Evolutionary conservation across 2,888 invertebrate species (phyloP).

Genomic region (Protodeltote pygarga): DNA sequence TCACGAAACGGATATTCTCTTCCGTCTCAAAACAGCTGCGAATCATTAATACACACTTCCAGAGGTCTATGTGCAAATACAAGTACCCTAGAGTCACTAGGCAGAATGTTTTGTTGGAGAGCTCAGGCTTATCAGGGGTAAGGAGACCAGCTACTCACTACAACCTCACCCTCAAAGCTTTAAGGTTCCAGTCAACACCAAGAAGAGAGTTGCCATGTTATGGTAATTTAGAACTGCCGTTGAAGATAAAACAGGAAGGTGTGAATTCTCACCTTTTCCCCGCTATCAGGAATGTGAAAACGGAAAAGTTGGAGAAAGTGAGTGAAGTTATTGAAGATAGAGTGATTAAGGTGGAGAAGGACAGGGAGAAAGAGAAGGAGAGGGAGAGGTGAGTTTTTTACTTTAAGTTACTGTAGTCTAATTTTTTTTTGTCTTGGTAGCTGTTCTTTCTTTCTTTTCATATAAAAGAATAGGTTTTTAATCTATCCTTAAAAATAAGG

Average conservation of each 20-base stretch:
- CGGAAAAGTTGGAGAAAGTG: constrained; percentile 65
- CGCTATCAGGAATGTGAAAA: constrained; percentile 60
- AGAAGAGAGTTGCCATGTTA: constrained; percentile 80
- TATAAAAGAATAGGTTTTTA: too few relatives aligned
- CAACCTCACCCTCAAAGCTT: constrained; percentile 71
- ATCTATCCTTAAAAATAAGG: too few relatives aligned
- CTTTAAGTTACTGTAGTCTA: neutral
- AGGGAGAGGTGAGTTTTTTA: constrained; percentile 42
- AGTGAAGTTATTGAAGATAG: constrained; percentile 66
- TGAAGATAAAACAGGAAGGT: constrained; percentile 77
- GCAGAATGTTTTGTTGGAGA: constrained; percentile 77
- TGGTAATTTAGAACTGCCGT: constrained; percentile 79
- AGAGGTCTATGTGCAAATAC: constrained; percentile 74
- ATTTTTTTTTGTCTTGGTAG: neutral
- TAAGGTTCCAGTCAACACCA: constrained; percentile 76
- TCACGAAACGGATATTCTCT: constrained; percentile 73
- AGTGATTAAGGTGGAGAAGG: constrained; percentile 64
- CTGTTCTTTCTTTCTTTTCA: too few relatives aligned
- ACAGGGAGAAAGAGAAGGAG: constrained; percentile 65
- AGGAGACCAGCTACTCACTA: constrained; percentile 71
- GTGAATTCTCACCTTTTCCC: constrained; percentile 65
- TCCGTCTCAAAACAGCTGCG: constrained; percentile 78
- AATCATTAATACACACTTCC: constrained; percentile 79
- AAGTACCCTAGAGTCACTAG: constrained; percentile 80
- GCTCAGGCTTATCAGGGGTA: constrained; percentile 55